A percentile compares a stretch with the other conserved stretches of the same genome.
Evolutionary conservation across 2,797 vertebrate species (phyloP).

Genomic region (Pseudopleuronectes americanus): DNA sequence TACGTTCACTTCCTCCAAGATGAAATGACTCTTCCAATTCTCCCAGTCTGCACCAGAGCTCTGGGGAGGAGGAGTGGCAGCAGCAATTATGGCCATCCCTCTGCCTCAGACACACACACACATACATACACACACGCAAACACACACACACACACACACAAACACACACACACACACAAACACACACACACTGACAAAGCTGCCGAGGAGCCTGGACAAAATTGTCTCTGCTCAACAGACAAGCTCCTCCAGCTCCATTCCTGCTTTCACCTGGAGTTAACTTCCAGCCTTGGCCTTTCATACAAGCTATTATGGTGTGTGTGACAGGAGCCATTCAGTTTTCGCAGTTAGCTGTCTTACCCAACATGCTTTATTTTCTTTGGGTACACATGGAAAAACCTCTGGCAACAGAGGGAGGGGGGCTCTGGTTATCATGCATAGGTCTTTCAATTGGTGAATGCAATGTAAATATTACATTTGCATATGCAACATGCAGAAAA

Average conservation of each 20-base stretch:
- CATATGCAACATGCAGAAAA: background rate
- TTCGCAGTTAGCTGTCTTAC: slow-evolving; percentile 33
- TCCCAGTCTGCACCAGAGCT: slow-evolving; percentile 66
- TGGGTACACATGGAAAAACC: slow-evolving; percentile 17
- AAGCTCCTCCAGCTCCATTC: slow-evolving; percentile 51
- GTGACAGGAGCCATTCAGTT: slow-evolving; percentile 66
- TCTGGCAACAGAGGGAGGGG: slow-evolving; percentile 3
- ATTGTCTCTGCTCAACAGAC: slow-evolving; percentile 59
- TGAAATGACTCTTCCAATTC: slow-evolving; percentile 84
- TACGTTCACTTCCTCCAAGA: slow-evolving; percentile 77
- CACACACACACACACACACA: background rate
- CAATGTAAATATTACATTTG: background rate
- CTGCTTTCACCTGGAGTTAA: slow-evolving; percentile 64
- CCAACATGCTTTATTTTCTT: slow-evolving; percentile 34
- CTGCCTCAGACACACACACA: background rate
- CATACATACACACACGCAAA: too few relatives aligned
- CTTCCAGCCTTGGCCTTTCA: slow-evolving; percentile 63
- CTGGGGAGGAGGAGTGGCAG: slow-evolving; percentile 50
- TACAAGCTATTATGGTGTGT: slow-evolving; percentile 53
- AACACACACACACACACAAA: background rate
- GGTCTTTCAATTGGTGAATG: background rate
- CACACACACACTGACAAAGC: slow-evolving; percentile 38
- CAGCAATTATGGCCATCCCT: slow-evolving; percentile 73
- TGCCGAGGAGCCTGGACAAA: slow-evolving; percentile 60
- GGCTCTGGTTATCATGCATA: slow-evolving; percentile 3